Evolutionary conservation across 2,113 vertebrate genomes (phyloP).

Genomic region (Brachypteracias leptosomus): DNA sequence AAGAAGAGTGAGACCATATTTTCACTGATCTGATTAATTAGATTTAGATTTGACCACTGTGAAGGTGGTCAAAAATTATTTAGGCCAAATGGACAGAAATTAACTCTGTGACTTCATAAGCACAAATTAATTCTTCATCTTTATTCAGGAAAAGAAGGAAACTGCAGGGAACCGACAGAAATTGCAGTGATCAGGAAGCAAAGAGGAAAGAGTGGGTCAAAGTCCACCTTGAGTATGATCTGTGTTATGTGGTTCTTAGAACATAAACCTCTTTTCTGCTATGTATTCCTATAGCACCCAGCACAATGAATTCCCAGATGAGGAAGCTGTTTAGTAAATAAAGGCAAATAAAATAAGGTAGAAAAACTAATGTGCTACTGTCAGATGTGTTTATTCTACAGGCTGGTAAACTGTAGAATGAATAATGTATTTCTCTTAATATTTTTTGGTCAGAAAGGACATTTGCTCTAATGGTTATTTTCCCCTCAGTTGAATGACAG

Average conservation of each 20-base stretch:
- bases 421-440: background rate
- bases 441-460: background rate
- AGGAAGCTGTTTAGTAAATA: background rate
- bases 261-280: background rate
- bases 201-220: background rate
- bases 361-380: background rate
- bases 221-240: rapidly evolving
- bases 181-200: background rate
- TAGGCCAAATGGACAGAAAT: background rate
- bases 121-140: background rate
- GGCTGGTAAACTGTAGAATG: background rate
- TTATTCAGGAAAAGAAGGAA: background rate
- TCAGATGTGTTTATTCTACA: background rate
- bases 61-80: background rate
- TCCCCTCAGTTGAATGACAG: background rate
- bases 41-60: background rate
- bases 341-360: background rate
- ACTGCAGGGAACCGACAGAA: background rate
- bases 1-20: background rate
- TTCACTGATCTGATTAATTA: background rate
- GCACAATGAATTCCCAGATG: background rate
- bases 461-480: background rate
- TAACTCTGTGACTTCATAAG: background rate
- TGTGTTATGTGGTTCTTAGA: background rate
- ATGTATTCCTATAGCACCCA: background rate